phyloP scores from a whole-genome alignment of 35 echinoderm and acorn worm species.

The Acanthaster planci region DNA sequence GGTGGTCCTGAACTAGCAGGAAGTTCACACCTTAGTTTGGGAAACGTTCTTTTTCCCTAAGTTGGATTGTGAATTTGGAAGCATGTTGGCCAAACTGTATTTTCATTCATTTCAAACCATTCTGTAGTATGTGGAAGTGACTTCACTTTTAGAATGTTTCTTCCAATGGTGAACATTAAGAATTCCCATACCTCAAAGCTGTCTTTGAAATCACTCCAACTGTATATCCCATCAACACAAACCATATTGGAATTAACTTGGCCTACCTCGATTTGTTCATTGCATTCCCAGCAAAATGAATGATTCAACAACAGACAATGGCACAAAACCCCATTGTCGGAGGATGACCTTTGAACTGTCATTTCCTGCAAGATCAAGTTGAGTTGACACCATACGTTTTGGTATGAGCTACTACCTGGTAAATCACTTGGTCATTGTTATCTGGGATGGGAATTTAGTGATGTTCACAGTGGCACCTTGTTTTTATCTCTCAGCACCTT shows the following conservation, averaged over 20 bases:
- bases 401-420: no score
- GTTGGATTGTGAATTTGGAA: not conserved
- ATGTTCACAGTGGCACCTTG: not conserved
- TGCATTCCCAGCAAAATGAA: not conserved
- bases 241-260: not conserved
- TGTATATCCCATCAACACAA: not conserved
- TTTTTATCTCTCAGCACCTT: not conserved
- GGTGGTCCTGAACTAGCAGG: not conserved
- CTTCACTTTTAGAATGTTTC: no score
- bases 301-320: not conserved
- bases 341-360: not conserved
- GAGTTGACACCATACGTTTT: not conserved
- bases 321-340: not conserved
- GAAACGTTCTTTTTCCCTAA: not conserved
- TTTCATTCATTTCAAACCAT: not conserved
- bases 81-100: not conserved
- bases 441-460: not conserved
- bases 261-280: not conserved
- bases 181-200: not conserved
- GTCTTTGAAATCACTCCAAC: not conserved
- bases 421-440: not conserved
- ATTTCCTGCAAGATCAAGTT: conserved; percentile 6
- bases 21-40: not conserved
- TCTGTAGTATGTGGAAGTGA: no score
- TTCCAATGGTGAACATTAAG: no score